Evolutionary conservation across 2,888 invertebrate species (phyloP).

Genomic region (Plemyria rubiginata): DNA sequence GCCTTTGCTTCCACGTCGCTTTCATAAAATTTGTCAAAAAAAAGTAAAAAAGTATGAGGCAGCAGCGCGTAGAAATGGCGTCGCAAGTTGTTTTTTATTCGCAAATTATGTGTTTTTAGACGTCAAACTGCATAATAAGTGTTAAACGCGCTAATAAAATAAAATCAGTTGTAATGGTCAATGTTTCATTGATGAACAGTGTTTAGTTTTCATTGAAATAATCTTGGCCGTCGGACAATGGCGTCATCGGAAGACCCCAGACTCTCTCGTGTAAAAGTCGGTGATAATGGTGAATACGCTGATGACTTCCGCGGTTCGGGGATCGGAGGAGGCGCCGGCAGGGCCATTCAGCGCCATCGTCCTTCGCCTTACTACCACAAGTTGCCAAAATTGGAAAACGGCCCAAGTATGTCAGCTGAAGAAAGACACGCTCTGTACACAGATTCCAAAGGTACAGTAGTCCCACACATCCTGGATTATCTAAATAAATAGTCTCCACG

Average conservation of each 20-base stretch:
- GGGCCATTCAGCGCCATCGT: slow-evolving; percentile 74
- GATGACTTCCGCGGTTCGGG: slow-evolving; percentile 63
- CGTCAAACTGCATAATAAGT: slow-evolving; percentile 55
- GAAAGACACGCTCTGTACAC: slow-evolving; percentile 62
- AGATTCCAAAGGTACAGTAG: slow-evolving; percentile 71
- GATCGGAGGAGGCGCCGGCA: slow-evolving; percentile 71
- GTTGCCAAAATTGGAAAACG: slow-evolving; percentile 77
- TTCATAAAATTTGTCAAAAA: slow-evolving; percentile 51
- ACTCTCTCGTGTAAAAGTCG: slow-evolving; percentile 77
- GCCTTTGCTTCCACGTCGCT: slow-evolving; percentile 50
- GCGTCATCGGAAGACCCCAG: slow-evolving; percentile 78
- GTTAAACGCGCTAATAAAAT: slow-evolving; percentile 55
- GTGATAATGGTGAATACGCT: slow-evolving; percentile 69
- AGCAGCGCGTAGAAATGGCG: slow-evolving; percentile 74
- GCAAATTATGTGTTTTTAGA: slow-evolving; percentile 74
- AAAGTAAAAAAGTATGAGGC: slow-evolving; percentile 60
- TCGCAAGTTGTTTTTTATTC: slow-evolving; percentile 83
- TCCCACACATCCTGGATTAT: slow-evolving; percentile 20
- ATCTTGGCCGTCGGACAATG: slow-evolving; percentile 74
- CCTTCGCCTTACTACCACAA: slow-evolving; percentile 76
- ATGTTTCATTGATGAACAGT: slow-evolving; percentile 69
- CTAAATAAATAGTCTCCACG: slow-evolving; percentile 15
- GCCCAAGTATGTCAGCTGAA: slow-evolving; percentile 77
- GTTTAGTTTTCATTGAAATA: slow-evolving; percentile 63
- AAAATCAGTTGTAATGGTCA: slow-evolving; percentile 52